Percentiles rank a stretch among this genome's conserved stretches.
These are phyloP conservation scores for Lasiommata megera DNA, from an alignment of 2,888 invertebrate genomes.

Conservation along the genomic window DNA sequence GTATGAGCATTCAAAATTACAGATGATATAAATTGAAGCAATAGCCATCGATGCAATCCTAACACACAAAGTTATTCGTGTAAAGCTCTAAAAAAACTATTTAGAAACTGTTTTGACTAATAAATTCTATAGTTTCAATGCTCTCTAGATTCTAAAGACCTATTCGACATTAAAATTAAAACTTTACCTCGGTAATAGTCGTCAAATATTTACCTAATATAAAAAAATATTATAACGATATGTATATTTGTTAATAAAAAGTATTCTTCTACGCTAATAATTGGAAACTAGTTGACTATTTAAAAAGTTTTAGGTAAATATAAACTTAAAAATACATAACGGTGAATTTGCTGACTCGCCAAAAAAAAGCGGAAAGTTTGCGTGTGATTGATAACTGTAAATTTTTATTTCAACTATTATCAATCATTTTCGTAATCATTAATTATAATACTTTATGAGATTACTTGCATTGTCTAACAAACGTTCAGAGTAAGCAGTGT, in stretches of 20 bases:
- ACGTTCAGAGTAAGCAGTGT: background rate
- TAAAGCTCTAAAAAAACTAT: background rate
- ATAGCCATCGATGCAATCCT: background rate
- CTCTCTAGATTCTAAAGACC: constrained; percentile 62
- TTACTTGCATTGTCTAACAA: background rate
- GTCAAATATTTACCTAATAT: constrained; percentile 56
- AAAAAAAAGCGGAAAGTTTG: constrained; percentile 54
- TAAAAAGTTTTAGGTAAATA: constrained; percentile 65
- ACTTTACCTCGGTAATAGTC: constrained; percentile 57
- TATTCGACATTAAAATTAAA: constrained; percentile 47
- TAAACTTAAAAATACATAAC: constrained; percentile 47
- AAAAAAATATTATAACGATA: constrained; percentile 43
- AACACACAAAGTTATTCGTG: background rate
- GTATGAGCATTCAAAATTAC: no score
- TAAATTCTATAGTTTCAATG: constrained; percentile 60
- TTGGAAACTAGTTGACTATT: constrained; percentile 53
- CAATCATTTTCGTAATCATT: constrained; percentile 5
- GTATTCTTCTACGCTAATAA: constrained; percentile 76
- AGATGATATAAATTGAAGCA: no score
- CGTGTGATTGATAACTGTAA: constrained; percentile 38
- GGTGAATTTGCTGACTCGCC: constrained; percentile 58
- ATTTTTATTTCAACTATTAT: constrained; percentile 19
- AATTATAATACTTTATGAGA: background rate
- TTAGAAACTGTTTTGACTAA: constrained; percentile 51
- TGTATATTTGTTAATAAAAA: constrained; percentile 63